Percentiles rank a stretch among this genome's conserved stretches.
These are phyloP conservation scores for Uropsilus gracilis DNA, from an alignment of 2,113 vertebrate genomes.

Conservation along the genomic window DNA sequence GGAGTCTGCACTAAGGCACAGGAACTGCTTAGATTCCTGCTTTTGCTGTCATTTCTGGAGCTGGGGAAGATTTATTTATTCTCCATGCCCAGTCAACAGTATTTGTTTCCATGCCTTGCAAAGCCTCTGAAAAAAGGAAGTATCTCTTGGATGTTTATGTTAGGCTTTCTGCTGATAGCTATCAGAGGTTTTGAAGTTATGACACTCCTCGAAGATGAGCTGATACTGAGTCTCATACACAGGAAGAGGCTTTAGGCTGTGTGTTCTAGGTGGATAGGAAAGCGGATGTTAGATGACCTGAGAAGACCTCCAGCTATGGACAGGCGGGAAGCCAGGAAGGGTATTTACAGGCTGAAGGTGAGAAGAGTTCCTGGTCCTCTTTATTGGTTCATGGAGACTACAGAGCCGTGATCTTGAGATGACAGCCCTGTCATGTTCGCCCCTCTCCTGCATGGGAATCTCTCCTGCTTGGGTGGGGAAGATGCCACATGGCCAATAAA, in stretches of 20 bases:
- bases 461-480: background rate
- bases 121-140: slow-evolving; percentile 46
- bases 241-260: background rate
- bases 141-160: slow-evolving; percentile 55
- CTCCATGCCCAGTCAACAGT: background rate
- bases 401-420: background rate
- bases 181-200: slow-evolving; percentile 41
- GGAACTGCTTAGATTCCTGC: background rate
- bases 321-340: background rate
- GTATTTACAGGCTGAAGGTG: background rate
- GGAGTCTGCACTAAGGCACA: background rate
- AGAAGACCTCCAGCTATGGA: background rate
- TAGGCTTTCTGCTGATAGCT: slow-evolving; percentile 49
- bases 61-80: slow-evolving; percentile 17
- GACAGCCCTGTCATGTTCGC: background rate
- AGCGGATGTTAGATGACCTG: background rate
- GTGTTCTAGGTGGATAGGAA: background rate
- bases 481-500: background rate
- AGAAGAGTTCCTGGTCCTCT: background rate
- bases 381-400: background rate
- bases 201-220: background rate
- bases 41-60: slow-evolving; percentile 15
- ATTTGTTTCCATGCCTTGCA: slow-evolving; percentile 51
- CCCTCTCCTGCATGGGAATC: background rate
- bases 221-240: background rate